Percentiles rank a stretch among this genome's conserved stretches.
Conservation (phyloP, 2,113 vertebrate species). For the Periophthalmodon schlosseri region DNA sequence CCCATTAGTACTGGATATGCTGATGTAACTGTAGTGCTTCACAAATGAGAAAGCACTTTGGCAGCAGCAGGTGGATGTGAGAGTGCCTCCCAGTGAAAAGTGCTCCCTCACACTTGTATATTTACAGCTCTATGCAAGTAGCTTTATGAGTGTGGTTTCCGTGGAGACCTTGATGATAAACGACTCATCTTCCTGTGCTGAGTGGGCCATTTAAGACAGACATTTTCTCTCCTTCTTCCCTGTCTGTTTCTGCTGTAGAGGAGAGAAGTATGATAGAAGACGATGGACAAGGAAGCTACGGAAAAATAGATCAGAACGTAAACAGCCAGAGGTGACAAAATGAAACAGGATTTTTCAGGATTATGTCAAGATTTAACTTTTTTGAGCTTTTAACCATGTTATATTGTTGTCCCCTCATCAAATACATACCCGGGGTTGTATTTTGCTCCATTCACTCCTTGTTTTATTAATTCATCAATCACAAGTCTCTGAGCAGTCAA, state of each 20-base stretch:
- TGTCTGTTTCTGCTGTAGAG: slow-evolving; percentile 30
- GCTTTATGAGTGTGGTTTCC: slow-evolving; percentile 28
- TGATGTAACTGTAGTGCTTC: not conserved
- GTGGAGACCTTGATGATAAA: slow-evolving; percentile 67
- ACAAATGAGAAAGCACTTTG: slow-evolving; percentile 35
- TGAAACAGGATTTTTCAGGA: slow-evolving; percentile 2
- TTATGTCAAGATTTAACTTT: not conserved
- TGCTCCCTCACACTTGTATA: slow-evolving; percentile 1
- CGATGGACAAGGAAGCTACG: slow-evolving; percentile 44
- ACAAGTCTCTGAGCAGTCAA: no score
- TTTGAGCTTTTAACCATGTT: no score
- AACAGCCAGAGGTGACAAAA: slow-evolving; percentile 42
- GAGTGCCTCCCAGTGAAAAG: slow-evolving; percentile 4
- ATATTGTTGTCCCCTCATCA: no score
- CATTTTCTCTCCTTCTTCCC: slow-evolving; percentile 43
- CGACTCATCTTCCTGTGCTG: slow-evolving; percentile 60
- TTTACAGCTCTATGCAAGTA: slow-evolving; percentile 27
- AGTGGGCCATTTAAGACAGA: slow-evolving; percentile 69
- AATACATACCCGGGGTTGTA: no score
- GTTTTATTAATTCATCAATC: no score
- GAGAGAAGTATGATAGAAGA: slow-evolving; percentile 60
- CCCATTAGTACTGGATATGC: not conserved
- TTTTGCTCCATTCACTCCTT: no score
- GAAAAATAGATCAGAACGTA: slow-evolving; percentile 24
- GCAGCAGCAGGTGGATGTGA: slow-evolving; percentile 28